These are phyloP conservation scores for Scaptomyza parva DNA, from an alignment of 2,888 invertebrate species.

Conservation along the genomic window DNA sequence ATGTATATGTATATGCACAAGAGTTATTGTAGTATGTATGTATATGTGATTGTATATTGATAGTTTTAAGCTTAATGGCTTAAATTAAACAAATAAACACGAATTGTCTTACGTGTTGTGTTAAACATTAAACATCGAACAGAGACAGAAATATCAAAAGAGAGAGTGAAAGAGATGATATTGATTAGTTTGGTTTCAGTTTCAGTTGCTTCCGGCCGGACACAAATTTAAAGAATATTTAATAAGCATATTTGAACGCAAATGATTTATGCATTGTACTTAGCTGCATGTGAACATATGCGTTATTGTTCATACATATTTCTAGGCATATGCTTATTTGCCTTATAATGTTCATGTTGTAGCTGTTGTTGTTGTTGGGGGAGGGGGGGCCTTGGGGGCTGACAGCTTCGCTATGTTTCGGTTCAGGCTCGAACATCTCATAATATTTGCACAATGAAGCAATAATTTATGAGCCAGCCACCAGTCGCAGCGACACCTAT, in stretches of 20 bases:
- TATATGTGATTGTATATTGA: slow-evolving; percentile 25
- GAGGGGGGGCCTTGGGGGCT: slow-evolving; percentile 9
- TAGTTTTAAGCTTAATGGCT: slow-evolving; percentile 39
- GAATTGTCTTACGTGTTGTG: slow-evolving; percentile 7
- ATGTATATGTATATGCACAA: background rate
- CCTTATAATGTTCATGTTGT: background rate
- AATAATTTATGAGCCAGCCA: slow-evolving; percentile 38
- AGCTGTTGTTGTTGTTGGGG: background rate
- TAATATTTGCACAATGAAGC: slow-evolving; percentile 31
- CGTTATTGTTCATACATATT: slow-evolving; percentile 17
- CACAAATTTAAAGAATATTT: slow-evolving; percentile 75
- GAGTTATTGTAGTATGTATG: background rate
- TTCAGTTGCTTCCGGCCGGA: slow-evolving; percentile 35
- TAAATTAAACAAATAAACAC: slow-evolving; percentile 50
- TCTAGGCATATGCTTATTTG: slow-evolving; percentile 35
- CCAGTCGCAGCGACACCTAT: slow-evolving; percentile 22
- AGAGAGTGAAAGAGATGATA: background rate
- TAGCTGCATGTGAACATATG: slow-evolving; percentile 27
- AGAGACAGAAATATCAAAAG: background rate
- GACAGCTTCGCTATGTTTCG: slow-evolving; percentile 19
- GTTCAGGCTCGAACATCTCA: slow-evolving; percentile 19
- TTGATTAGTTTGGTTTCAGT: slow-evolving; percentile 11
- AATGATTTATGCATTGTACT: slow-evolving; percentile 63
- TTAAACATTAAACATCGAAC: slow-evolving; percentile 8
- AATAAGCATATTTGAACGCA: slow-evolving; percentile 71